A percentile compares a stretch with the other conserved stretches of the same genome.
phyloP scores from a whole-genome alignment of 2,888 invertebrate genomes.

The Lordiphosa andalusiaca region DNA sequence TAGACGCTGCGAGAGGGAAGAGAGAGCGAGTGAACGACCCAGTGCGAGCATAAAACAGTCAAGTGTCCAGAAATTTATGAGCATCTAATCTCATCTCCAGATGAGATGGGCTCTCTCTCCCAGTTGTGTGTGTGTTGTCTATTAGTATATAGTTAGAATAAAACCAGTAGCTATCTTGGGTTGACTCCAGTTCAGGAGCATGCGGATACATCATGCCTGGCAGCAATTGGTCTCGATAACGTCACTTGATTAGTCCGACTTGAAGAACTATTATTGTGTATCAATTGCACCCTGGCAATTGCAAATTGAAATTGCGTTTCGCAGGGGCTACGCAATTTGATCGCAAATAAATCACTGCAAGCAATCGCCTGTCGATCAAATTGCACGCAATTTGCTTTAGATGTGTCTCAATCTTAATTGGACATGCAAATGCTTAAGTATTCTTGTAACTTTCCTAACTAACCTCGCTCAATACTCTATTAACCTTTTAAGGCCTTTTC shows the following conservation, averaged over 20 bases:
- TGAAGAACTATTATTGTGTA: background rate
- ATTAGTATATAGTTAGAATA: background rate
- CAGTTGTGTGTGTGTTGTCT: too few relatives aligned
- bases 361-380: conserved; percentile 45
- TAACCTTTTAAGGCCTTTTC: conserved; percentile 13
- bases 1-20: conserved; percentile 26
- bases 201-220: too few relatives aligned
- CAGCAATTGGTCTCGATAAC: conserved; percentile 44
- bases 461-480: conserved; percentile 26
- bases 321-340: conserved; percentile 45
- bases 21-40: background rate
- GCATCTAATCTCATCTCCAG: conserved; percentile 18
- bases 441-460: too few relatives aligned
- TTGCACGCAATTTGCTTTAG: conserved; percentile 59
- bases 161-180: conserved; percentile 29
- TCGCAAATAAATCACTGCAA: conserved; percentile 57
- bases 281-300: conserved; percentile 38
- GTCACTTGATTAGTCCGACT: conserved; percentile 2
- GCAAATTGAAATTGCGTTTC: conserved; percentile 43
- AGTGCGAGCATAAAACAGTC: conserved; percentile 51
- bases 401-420: conserved; percentile 53
- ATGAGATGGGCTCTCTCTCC: conserved; percentile 1
- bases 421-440: too few relatives aligned
- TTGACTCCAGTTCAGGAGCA: too few relatives aligned
- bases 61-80: conserved; percentile 54